These are phyloP conservation scores for Pyralis farinalis DNA, from an alignment of 2,888 invertebrate species.

Conservation along the genomic window DNA sequence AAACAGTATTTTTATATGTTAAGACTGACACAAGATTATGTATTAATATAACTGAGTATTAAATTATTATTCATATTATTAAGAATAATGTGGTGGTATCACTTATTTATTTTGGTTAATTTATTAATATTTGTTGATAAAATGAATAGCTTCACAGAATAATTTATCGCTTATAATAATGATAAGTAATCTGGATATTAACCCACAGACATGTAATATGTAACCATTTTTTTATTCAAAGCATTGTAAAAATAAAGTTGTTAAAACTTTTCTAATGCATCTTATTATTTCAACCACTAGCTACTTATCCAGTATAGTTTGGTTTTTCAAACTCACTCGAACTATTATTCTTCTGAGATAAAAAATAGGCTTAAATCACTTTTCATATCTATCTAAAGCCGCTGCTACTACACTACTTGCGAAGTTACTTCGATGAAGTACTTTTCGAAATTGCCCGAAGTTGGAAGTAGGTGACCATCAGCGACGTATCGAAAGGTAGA, in stretches of 20 bases:
- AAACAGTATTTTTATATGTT: slow-evolving; percentile 74
- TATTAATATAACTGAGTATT: slow-evolving; percentile 70
- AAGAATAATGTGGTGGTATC: slow-evolving; percentile 59
- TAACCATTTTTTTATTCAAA: slow-evolving; percentile 70
- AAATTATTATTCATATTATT: slow-evolving; percentile 53
- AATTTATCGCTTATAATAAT: slow-evolving; percentile 44
- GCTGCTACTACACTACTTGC: no score
- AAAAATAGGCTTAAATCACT: no score
- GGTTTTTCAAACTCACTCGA: no score
- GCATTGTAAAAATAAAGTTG: slow-evolving; percentile 59
- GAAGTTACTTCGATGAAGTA: no score
- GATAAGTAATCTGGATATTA: slow-evolving; percentile 55
- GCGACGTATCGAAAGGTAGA: no score
- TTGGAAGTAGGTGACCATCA: no score
- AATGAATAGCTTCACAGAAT: slow-evolving; percentile 39
- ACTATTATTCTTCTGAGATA: no score
- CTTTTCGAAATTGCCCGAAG: no score
- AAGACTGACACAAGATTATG: slow-evolving; percentile 74
- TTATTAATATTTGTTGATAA: slow-evolving; percentile 48
- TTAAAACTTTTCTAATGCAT: slow-evolving; percentile 53
- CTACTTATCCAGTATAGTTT: no score
- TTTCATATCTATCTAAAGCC: no score
- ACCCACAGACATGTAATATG: slow-evolving; percentile 62
- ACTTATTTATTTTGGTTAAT: slow-evolving; percentile 56
- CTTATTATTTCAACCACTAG: not conserved